Percentiles rank a stretch among this genome's conserved stretches.
Evolutionary conservation across 2,888 invertebrate genomes (phyloP).

Genomic region (Lepidocyrtoides sp.): DNA sequence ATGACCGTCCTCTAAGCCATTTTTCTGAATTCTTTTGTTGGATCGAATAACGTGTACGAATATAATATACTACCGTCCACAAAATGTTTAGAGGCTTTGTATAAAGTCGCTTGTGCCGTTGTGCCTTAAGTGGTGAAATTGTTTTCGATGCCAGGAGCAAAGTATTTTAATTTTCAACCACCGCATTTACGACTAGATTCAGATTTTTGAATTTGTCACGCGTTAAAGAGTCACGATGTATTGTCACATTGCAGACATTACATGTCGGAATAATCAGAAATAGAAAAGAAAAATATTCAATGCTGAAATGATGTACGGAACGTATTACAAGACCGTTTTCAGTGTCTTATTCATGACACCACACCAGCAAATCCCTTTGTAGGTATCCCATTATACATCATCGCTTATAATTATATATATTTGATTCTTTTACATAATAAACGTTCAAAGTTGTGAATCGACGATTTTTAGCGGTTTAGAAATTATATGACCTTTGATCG

Average conservation of each 20-base stretch:
- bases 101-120: background rate
- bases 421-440: too few species aligned
- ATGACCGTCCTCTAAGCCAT: conserved; percentile 42
- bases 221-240: conserved; percentile 37
- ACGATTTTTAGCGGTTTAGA: too few species aligned
- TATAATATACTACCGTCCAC: background rate
- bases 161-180: background rate
- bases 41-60: background rate
- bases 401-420: too few species aligned
- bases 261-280: conserved; percentile 48
- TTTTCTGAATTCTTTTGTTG: conserved; percentile 7
- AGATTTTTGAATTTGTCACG: background rate
- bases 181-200: background rate
- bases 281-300: conserved; percentile 24
- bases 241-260: background rate
- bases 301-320: too few species aligned
- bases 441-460: too few species aligned
- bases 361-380: too few species aligned
- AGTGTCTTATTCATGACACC: too few species aligned
- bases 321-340: too few species aligned
- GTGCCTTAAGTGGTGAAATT: conserved; percentile 70
- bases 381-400: too few species aligned
- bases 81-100: background rate
- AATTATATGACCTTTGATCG: background rate
- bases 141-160: conserved; percentile 57